phyloP scores from a whole-genome alignment of 2,113 vertebrate species.

The Grallaria varia region DNA sequence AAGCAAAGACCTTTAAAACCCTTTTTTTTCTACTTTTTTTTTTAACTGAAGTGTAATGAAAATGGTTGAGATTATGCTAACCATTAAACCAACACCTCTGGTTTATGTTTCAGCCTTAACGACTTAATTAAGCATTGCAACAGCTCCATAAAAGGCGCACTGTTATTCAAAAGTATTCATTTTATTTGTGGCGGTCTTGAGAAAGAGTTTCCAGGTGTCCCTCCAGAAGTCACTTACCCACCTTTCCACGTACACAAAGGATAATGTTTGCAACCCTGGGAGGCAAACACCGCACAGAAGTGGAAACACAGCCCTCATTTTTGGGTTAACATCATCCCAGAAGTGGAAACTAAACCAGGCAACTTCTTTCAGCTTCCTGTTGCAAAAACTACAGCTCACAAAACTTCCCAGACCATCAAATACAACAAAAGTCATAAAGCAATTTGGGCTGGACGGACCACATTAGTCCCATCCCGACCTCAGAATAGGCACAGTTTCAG shows the following conservation, averaged over 20 bases:
- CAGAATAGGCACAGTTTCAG: background rate
- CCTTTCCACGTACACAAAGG: background rate
- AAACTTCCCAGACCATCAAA: rapidly evolving
- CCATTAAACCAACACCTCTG: background rate
- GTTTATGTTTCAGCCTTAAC: background rate
- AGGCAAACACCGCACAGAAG: background rate
- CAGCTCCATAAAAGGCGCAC: background rate
- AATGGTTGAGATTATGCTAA: background rate
- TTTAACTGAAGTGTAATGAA: background rate
- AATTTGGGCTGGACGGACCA: background rate
- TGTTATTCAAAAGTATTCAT: background rate
- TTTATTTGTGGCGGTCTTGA: background rate
- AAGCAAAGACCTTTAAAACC: background rate
- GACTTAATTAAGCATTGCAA: background rate
- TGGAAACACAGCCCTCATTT: background rate
- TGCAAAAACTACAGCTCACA: too few species aligned
- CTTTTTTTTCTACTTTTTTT: background rate
- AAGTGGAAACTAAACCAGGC: background rate
- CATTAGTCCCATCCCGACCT: background rate
- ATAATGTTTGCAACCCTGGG: background rate
- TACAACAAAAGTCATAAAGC: background rate
- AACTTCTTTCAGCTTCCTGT: background rate
- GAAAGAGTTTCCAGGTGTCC: background rate
- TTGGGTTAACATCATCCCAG: background rate
- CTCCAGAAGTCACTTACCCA: background rate